Percentiles rank a stretch among this genome's conserved stretches.
phyloP scores from a whole-genome alignment of 1,140 invertebrate genomes.

The Saxidomus purpurata region DNA sequence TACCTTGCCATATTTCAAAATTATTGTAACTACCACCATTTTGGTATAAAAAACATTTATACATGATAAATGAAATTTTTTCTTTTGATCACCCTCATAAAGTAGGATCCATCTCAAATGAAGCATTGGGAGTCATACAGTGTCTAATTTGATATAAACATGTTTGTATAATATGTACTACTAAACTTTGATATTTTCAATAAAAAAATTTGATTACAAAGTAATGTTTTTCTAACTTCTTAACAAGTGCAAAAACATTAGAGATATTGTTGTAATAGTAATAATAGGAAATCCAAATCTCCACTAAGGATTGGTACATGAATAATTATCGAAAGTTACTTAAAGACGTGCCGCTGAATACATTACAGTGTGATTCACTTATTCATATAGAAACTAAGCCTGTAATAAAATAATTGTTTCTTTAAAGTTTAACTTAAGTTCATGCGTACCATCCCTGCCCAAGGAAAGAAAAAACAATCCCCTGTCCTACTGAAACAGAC shows the following conservation, averaged over 20 bases:
- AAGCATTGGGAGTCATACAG: neutral
- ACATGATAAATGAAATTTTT: neutral
- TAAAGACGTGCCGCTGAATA: too few species aligned
- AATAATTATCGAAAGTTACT: too few species aligned
- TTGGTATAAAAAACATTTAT: neutral
- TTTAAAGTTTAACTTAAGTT: too few species aligned
- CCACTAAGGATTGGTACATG: neutral
- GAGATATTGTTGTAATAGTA: neutral
- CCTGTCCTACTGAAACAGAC: too few species aligned
- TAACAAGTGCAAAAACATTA: slow-evolving; percentile 9
- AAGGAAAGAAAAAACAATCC: too few species aligned
- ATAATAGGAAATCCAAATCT: neutral
- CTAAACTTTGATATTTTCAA: neutral
- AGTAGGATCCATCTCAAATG: neutral
- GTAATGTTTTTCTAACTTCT: neutral
- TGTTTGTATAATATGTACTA: neutral
- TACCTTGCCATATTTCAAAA: neutral
- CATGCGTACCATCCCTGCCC: too few species aligned
- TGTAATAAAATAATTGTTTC: too few species aligned
- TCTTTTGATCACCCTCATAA: slow-evolving; percentile 19
- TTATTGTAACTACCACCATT: neutral
- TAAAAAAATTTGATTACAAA: neutral
- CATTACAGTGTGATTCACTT: too few species aligned
- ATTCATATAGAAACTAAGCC: too few species aligned
- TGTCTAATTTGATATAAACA: neutral